Evolutionary conservation across 1,140 invertebrate species (phyloP), one percentile per base, ranked within the genome.

Genomic region (Periplaneta americana): DNA sequence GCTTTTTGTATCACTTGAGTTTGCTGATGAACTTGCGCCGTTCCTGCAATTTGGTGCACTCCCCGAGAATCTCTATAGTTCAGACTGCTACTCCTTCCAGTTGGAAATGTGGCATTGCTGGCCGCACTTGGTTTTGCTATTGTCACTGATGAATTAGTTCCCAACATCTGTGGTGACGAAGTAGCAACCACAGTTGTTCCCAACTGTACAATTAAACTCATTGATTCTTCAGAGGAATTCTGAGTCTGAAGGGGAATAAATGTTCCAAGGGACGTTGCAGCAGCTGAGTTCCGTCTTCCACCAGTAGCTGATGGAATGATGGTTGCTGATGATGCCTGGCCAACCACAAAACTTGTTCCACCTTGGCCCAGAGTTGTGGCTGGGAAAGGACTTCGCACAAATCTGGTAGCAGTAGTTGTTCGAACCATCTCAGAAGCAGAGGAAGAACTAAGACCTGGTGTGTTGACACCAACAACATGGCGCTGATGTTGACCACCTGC

Each of bases 131-230:
- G 36, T n/a, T 78, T 78, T 36, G 80, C 32, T 34, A 80, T 28
- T 33, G 80, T 75, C n/a, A 80, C 48, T 31, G 80, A 6, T n/a
- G 77, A 48, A 39, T 48, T 80, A 11, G 37, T 2, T 36, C 17
- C 13, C 35, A 78, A 31, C 28, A 78, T 36, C 13, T 78, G 80
- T n/a, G 80, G 10, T 8, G 37, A 36, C 5, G 80, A 34, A 3
- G 80, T 74, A 15, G 80, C 80, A 11, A 80, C 80, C 17, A 80
- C 80, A 57, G 80, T 80, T 22, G 80, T 80, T 22, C 80, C 80
- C 66, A 80, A 34, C 80, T 80, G 80, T 31, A 80, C 80, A 1
- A 80, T 80, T 32, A 80, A 74, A 57, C 74, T 80, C 80, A 80
- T 75, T 28, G 80, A 75, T 57, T 80, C 80, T 75, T 80, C 80